Conservation (phyloP, 2,797 vertebrate species). For the Clarias laeviceps region DNA sequence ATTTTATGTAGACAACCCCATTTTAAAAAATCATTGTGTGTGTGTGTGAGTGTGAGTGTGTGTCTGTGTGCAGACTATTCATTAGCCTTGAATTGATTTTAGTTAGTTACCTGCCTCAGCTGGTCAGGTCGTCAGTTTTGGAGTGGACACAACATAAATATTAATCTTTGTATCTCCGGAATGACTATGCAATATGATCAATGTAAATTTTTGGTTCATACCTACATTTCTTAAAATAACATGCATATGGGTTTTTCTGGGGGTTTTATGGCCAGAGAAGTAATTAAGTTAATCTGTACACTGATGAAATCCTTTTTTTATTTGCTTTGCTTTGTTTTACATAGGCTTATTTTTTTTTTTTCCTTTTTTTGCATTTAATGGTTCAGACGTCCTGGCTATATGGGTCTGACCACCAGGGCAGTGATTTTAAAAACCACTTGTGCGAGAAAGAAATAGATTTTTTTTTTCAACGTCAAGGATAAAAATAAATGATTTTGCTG, state of each 20-base stretch:
- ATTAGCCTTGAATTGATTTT: background rate
- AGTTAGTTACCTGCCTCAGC: background rate
- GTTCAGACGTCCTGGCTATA: background rate
- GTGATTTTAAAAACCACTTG: constrained; percentile 7
- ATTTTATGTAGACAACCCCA: too few species aligned
- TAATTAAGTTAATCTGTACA: background rate
- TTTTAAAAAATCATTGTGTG: too few species aligned
- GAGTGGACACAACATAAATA: background rate
- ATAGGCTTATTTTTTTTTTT: too few species aligned
- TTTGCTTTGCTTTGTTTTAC: too few species aligned
- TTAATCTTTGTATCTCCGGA: background rate
- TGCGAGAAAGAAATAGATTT: background rate
- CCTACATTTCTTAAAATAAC: background rate
- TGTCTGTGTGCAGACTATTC: too few species aligned
- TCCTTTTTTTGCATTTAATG: background rate
- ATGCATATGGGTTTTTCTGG: background rate
- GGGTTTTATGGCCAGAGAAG: background rate
- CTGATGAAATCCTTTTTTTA: background rate
- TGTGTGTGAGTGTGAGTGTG: too few species aligned
- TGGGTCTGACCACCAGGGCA: background rate
- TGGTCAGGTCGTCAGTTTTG: background rate
- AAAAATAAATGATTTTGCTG: constrained; percentile 31
- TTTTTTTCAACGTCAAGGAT: background rate
- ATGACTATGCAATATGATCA: background rate
- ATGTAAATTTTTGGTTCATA: background rate